Conservation (phyloP, 2,113 vertebrate genomes). For the Dipodomys ordii region DNA sequence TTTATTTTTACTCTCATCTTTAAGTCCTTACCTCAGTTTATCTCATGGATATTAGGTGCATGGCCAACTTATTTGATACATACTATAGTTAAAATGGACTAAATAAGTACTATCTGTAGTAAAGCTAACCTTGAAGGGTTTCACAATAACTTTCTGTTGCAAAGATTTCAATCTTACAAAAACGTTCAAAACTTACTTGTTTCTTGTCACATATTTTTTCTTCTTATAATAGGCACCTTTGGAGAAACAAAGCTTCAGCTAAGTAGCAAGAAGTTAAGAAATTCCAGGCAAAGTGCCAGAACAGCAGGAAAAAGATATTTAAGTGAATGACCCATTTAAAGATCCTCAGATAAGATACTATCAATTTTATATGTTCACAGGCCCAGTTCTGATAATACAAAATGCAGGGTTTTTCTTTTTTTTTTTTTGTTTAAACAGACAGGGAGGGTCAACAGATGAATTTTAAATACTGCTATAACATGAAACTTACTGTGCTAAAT, state of each 20-base stretch:
- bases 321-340: background rate
- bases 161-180: background rate
- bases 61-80: background rate
- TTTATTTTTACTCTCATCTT: background rate
- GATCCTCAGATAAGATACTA: background rate
- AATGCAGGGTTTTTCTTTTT: background rate
- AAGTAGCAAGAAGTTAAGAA: constrained; percentile 17
- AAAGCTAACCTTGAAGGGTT: background rate
- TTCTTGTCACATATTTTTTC: background rate
- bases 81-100: background rate
- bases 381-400: background rate
- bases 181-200: background rate
- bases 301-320: background rate
- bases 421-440: background rate
- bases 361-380: background rate
- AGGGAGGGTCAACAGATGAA: background rate
- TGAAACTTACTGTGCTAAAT: background rate
- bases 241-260: background rate
- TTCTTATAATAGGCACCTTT: background rate
- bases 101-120: background rate
- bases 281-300: background rate
- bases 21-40: background rate
- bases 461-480: background rate
- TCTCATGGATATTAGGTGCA: background rate
- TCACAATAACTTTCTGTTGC: background rate